A percentile compares a stretch with the other conserved stretches of the same genome.
Conservation (phyloP, 2,888 invertebrate genomes). For the Hypselothyrea guttata region DNA sequence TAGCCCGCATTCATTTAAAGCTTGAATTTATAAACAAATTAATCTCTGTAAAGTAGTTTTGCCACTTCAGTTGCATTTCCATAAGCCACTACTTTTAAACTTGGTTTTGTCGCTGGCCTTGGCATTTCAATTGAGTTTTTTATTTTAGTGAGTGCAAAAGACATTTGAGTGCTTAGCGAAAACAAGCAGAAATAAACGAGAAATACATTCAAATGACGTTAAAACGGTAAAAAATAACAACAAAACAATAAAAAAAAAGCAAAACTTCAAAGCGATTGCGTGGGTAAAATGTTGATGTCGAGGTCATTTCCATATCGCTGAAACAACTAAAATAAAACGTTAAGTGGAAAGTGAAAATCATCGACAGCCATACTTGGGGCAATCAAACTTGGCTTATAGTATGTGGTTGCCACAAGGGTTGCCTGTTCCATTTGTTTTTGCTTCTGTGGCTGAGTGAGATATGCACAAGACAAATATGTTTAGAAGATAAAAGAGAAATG, state of each 20-base stretch:
- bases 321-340: constrained; percentile 29
- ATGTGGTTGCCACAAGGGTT: constrained; percentile 7
- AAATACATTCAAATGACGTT: constrained; percentile 28
- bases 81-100: too few species aligned
- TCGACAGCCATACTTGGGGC: constrained; percentile 28
- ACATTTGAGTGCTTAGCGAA: constrained; percentile 17
- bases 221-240: constrained; percentile 13
- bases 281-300: not conserved
- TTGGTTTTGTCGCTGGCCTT: not conserved
- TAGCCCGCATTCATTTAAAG: not conserved
- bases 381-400: constrained; percentile 38
- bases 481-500: not conserved
- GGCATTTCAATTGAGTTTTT: constrained; percentile 2
- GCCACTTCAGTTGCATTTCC: too few species aligned
- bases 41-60: too few species aligned
- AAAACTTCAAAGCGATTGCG: constrained; percentile 41
- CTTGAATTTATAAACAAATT: too few species aligned
- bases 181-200: constrained; percentile 5
- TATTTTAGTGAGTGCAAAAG: constrained; percentile 21
- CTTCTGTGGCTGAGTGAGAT: too few species aligned
- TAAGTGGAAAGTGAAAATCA: constrained; percentile 30
- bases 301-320: constrained; percentile 22
- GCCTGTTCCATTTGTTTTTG: constrained; percentile 1
- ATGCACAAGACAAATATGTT: not conserved
- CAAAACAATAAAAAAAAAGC: constrained; percentile 27